Evolutionary conservation across 2,888 invertebrate genomes (phyloP), one percentile per base, ranked within the genome.

Genomic region (Eristalis pertinax): DNA sequence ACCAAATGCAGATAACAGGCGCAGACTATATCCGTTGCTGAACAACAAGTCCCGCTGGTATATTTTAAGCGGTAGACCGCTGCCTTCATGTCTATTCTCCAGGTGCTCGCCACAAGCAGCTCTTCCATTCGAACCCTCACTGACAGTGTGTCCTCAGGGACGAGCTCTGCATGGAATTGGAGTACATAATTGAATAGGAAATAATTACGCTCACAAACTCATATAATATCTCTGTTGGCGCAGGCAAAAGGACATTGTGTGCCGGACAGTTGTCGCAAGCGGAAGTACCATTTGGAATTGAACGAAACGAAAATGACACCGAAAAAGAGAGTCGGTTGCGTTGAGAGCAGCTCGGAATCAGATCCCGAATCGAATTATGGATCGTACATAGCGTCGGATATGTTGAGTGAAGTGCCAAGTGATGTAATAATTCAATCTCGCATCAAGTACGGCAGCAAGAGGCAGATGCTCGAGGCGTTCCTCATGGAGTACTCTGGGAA

Each of bases 401-500:
- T 91, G 4, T 67, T 92, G 10, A 92, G 92, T 75, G 92, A 92
- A 89, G 92, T 92, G 60, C 92, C 92, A 41, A 92, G 92, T 80
- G 92, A 92, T 85, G 90, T 92, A 63, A 92, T 92, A 63, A 92
- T 92, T 32, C 90, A 90, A 69, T 92, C 92, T 0, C 90, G 92
- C 3, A 92, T 92, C 60, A 90, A 92, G 81, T 92, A 92, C 74
- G 92, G 92, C 8, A 90, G 90, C 5, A 90, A 89, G 4, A 79
- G 89, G 41, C 92, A 92, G 11, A 91, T 92, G 58, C 91, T 91
- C 65, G 91, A 92, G 41, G 92, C 92, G 0, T 81, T 92, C 0
- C 79, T 92, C 8, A 89, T 92, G 89, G 92, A 92, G 76, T 92
- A 92, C 81, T 91, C 92, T 0, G 91, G 91, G 60, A 91, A 90